Base-by-base conservation (phyloP, 2,888 invertebrate genomes). In the Elaeidobius kamerunicus region DNA sequence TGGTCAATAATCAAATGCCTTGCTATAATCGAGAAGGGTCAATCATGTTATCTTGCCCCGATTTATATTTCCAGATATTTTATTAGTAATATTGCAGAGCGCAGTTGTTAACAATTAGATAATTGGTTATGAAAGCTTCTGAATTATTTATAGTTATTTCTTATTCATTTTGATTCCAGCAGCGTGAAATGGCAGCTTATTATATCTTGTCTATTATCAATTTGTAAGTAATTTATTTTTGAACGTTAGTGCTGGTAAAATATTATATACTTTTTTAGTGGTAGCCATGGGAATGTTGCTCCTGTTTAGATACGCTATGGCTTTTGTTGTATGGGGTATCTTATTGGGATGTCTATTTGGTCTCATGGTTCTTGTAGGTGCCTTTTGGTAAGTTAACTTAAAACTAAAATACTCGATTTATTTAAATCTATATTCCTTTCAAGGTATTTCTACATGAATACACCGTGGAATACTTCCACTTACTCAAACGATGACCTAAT, bases 271-370 rank as follows among this genome's bases (percentile, higher is more conserved):
- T 52, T 2, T 56, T 61, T 46, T 32, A 63, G 60, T 47, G 46
- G 39, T 61, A 5, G 38, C 58, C n/a, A 39, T 61, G 32, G 52
- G 46, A 1, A 58, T 60, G 58, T 15, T 64, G 40, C 47, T 60
- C n/a, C 44, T 61, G 4, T 62, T 64, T 9, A 52, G 60, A 35
- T 48, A 56, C 17, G 58, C 58, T 12, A 55, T 59, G 1, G 57
- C 46, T 1, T 55, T 56, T 15, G 55, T 62, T 11, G 62, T 64
- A 6, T 64, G 64, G 64, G 56, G 58, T 12, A 58, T 62, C 19
- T 32, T 64, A 38, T 59, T 48, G 11, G 52, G 55, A 9, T 48
- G 54, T 18, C 15, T 60, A n/a, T 3, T 55, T 6, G 50, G 57
- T 23, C 39, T 57, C 3, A 30, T 39, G 4, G 27, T 54, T 16